These are phyloP conservation scores for Patiria pectinifera DNA, from an alignment of 53 echinoderm and acorn worm species.

Conservation along the genomic window DNA sequence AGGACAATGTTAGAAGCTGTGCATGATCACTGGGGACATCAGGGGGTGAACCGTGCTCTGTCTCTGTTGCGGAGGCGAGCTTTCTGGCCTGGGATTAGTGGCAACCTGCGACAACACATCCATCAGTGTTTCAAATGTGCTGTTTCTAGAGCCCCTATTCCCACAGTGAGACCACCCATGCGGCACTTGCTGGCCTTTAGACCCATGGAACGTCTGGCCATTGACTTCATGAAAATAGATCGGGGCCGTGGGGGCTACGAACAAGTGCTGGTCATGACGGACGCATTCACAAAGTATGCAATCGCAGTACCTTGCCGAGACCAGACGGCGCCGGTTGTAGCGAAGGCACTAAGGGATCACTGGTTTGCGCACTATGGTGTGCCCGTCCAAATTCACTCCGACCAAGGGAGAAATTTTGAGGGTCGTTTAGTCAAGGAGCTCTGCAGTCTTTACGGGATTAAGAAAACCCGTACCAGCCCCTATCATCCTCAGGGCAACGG, in stretches of 20 bases:
- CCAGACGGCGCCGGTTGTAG: constrained; percentile 47
- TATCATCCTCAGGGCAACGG: constrained; percentile 53
- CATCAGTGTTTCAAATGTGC: constrained; percentile 53
- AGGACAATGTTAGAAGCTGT: not conserved
- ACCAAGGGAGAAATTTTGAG: constrained; percentile 63
- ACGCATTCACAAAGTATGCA: constrained; percentile 56
- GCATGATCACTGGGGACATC: constrained; percentile 68
- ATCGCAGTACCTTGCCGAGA: constrained; percentile 46
- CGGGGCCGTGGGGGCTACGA: constrained; percentile 34
- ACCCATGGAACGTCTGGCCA: constrained; percentile 49
- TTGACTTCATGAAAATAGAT: constrained; percentile 64
- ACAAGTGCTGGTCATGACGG: constrained; percentile 65
- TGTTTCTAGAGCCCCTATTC: constrained; percentile 43
- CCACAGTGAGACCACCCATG: constrained; percentile 39
- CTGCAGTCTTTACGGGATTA: constrained; percentile 40
- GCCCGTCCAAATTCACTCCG: constrained; percentile 44
- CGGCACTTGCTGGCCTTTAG: constrained; percentile 56
- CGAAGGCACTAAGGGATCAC: constrained; percentile 38
- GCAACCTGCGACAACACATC: constrained; percentile 25
- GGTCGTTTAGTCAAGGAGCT: constrained; percentile 13
- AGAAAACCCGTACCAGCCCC: constrained; percentile 24
- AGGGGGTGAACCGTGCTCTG: constrained; percentile 50
- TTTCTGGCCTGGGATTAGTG: constrained; percentile 38
- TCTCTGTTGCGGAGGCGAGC: constrained; percentile 17
- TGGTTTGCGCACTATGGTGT: constrained; percentile 50